phyloP scores from a whole-genome alignment of 2,888 invertebrate species.

The Andrena hattorfiana region DNA sequence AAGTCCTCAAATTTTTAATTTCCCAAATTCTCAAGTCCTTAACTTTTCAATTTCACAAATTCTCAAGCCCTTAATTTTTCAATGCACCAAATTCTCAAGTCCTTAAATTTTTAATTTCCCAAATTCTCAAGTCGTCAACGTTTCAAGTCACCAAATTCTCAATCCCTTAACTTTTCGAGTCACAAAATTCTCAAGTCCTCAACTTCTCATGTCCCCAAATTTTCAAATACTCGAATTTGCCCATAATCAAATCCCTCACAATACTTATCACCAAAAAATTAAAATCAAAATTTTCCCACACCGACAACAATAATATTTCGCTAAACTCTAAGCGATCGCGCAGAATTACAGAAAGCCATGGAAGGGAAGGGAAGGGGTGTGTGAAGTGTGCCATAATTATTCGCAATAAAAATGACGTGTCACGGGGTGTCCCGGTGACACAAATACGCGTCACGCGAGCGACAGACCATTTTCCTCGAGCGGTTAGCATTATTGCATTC shows the following conservation, averaged over 20 bases:
- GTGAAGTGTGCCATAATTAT: slow-evolving; percentile 39
- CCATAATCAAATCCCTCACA: too few species aligned
- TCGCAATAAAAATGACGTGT: slow-evolving; percentile 32
- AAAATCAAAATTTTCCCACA: too few species aligned
- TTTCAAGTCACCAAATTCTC: not conserved
- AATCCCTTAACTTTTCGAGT: not conserved
- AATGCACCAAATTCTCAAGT: not conserved
- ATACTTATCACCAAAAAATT: too few species aligned
- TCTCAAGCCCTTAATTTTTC: not conserved
- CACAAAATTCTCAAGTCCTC: too few species aligned
- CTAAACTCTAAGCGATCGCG: too few species aligned
- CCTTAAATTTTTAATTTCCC: not conserved
- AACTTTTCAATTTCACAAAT: not conserved
- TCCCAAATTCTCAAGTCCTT: not conserved
- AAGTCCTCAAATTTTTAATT: not conserved
- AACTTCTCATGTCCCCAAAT: too few species aligned
- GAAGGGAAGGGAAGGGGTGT: not conserved
- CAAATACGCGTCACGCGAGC: slow-evolving; percentile 57
- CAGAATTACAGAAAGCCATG: too few species aligned
- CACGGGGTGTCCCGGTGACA: slow-evolving; percentile 50
- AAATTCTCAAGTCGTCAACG: not conserved
- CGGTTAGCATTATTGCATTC: slow-evolving; percentile 37
- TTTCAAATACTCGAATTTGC: too few species aligned
- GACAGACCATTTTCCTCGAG: slow-evolving; percentile 49
- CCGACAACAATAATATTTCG: too few species aligned